Evolutionary conservation across 2,797 vertebrate species (phyloP), one percentile per base, ranked within the genome.

Genomic region (Onychomys torridus): DNA sequence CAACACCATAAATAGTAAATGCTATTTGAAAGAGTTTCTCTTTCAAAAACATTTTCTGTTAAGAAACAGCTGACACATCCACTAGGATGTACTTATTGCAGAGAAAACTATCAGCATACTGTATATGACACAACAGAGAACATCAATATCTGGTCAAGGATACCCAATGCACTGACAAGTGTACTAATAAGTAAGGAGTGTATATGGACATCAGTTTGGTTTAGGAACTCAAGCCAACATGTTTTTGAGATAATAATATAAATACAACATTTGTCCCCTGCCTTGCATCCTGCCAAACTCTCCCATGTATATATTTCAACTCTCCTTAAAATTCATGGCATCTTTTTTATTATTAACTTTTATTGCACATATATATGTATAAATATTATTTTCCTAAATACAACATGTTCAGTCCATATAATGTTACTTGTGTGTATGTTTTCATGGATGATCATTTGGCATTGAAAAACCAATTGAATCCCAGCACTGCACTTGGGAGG

Each of bases 31-130:
- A 91, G 5, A 6, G 10, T 55, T 89, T 77, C 29, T 49, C 37
- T 40, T 78, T 83, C 14, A 83, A 10, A 29, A 59, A 7, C 77
- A 94, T 57, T 84, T 92, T 81, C 86, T 89, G 87, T 83, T 79
- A 61, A 63, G 49, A 57, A 82, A 77, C 52, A 79, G 5, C 5
- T 83, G 32, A 83, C 5, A 88, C 57, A 32, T 67, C 6, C 14
- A 57, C 17, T 57, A 32, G 29, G 25, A 11, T 57, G 19, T 11
- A 61, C 57, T 6, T 82, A 10, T 73, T 63, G 0, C 9, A 46
- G 32, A 63, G 81, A 86, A 87, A 55, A 27, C 16, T 61, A 14
- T 61, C 17, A 88, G n/a, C 32, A 92, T 43, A 82, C 32, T 40
- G 0, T 43, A 2, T n/a, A 55, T 84, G 19, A 86, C 5, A 83